Base-by-base conservation (phyloP, 2,113 vertebrate species). In the Macquaria ambigua region DNA sequence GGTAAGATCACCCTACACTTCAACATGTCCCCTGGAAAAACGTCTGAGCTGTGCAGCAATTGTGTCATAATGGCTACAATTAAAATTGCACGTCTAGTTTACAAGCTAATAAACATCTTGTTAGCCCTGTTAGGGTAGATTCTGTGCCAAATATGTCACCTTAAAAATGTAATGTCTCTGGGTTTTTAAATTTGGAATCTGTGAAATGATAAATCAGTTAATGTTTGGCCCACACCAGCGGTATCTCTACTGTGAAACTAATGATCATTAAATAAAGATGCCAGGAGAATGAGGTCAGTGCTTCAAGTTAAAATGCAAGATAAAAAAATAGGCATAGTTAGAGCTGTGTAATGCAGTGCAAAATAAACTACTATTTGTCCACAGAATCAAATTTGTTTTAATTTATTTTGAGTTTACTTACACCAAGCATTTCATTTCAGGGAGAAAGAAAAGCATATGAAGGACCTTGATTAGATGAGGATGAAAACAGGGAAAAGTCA, bases 231-330 rank as follows among this genome's bases (percentile, higher is more conserved):
- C 25, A 72, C 12, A 73, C 18, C 16, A 80, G 50, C 34, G 34
- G 3, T 34, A 34, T 34, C 34, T 34, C 34, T 34, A 34, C 34
- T 34, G 34, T 34, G 62, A 77, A 71, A 52, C 10, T 16, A 75
- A 82, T 69, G 23, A 77, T 84, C 23, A 79, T 85, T 58, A 81
- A 59, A 78, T 52, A 72, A 73, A 55, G 37, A 68, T 55, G 69
- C 41, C 14, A 66, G 61, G 31, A 68, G 70, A 87, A 91, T 67
- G 72, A 79, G 69, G 66, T 64, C 61, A 41, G 64, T 46, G 63
- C 73, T 76, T 77, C 62, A 75, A 75, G 69, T 16, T 23, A 31
- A 41, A 86, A 69, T 15, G 14, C 5, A 20, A 28, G 34, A 64
- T 28, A 18, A 3, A 69, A 55, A 39, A 39, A 43, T 6, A 66